phyloP scores from a whole-genome alignment of 2,113 vertebrate species.

The Lasiurus borealis region DNA sequence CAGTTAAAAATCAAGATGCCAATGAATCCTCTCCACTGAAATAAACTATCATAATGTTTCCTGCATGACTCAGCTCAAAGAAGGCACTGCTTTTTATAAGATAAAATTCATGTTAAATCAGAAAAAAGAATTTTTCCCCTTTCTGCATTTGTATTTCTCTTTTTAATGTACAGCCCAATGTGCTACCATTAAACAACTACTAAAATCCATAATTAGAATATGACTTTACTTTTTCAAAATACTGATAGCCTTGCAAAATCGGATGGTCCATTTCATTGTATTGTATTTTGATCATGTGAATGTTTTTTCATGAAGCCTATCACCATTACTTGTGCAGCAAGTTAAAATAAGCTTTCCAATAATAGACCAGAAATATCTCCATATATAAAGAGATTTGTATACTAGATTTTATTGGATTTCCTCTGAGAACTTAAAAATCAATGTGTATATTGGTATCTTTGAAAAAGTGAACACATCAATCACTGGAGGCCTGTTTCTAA shows the following conservation, averaged over 20 bases:
- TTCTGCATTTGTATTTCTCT: background rate
- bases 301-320: background rate
- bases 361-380: background rate
- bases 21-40: slow-evolving; percentile 61
- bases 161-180: background rate
- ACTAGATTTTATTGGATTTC: slow-evolving; percentile 25
- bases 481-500: background rate
- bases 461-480: background rate
- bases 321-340: background rate
- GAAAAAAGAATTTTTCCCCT: background rate
- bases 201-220: slow-evolving; percentile 30
- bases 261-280: background rate
- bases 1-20: slow-evolving; percentile 58
- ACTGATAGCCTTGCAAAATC: background rate
- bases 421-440: slow-evolving; percentile 40
- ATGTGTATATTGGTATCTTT: background rate
- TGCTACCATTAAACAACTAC: background rate
- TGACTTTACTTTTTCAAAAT: slow-evolving; percentile 29
- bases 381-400: background rate
- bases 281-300: background rate
- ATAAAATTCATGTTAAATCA: background rate
- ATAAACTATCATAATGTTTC: slow-evolving; percentile 63
- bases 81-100: background rate
- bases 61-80: slow-evolving; percentile 52
- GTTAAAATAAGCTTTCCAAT: background rate